Percentiles rank a stretch among this genome's conserved stretches.
Evolutionary conservation across 1,140 invertebrate species (phyloP).

Genomic region (Lerema accius): DNA sequence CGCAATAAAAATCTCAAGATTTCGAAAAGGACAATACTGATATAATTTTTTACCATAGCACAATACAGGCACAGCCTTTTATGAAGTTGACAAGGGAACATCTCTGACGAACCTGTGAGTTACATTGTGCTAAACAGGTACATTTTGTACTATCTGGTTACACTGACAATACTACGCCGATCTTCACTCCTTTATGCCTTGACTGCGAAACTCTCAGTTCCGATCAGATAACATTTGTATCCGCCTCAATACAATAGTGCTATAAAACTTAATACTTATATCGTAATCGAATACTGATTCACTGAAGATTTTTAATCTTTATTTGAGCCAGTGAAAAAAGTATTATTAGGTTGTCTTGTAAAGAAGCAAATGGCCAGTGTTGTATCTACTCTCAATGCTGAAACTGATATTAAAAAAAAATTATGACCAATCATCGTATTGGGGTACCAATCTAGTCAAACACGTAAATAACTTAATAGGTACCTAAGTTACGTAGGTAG

Average conservation of each 20-base stretch:
- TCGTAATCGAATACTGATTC: constrained; percentile 38
- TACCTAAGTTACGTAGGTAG: no score
- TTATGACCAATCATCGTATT: no score
- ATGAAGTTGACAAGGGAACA: constrained; percentile 49
- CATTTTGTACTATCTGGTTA: constrained; percentile 60
- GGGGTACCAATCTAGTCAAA: no score
- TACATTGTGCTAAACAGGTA: constrained; percentile 66
- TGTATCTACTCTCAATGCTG: no score
- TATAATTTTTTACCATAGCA: constrained; percentile 20
- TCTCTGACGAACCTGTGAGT: constrained; percentile 54
- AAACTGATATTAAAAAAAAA: no score
- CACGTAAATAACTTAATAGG: no score
- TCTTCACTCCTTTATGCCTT: constrained; percentile 68
- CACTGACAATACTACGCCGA: constrained; percentile 55
- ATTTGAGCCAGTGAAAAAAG: no score
- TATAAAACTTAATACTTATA: constrained; percentile 53
- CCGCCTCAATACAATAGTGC: constrained; percentile 59
- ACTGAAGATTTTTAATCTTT: constrained; percentile 42
- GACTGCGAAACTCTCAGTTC: constrained; percentile 59
- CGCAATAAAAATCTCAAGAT: constrained; percentile 3
- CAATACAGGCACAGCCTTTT: constrained; percentile 21
- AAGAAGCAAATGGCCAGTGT: no score
- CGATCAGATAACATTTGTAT: constrained; percentile 75
- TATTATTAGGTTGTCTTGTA: no score
- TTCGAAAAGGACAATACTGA: constrained; percentile 11